A percentile compares a stretch with the other conserved stretches of the same genome.
Evolutionary conservation across 2,888 invertebrate genomes (phyloP).

Genomic region (Galerucella pusilla): DNA sequence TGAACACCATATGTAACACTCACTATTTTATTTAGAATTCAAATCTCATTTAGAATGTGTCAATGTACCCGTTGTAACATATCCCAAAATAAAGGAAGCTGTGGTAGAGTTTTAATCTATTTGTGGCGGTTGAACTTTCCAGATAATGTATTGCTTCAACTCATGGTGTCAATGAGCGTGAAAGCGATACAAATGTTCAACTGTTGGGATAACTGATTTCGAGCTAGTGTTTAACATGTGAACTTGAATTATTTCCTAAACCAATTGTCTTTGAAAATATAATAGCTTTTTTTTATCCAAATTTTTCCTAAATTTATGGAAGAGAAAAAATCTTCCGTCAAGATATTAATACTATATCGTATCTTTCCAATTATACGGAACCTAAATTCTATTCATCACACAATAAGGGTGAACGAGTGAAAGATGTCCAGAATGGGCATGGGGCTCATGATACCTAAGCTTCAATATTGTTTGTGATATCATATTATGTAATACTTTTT

Average conservation of each 20-base stretch:
- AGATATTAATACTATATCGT: too few species aligned
- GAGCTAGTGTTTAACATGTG: constrained; percentile 20
- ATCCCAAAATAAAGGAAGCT: constrained; percentile 35
- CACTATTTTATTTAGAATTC: not conserved
- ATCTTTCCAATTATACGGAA: too few species aligned
- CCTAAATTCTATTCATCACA: too few species aligned
- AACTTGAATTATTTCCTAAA: constrained; percentile 15
- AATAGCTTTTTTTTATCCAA: too few species aligned
- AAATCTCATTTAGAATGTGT: constrained; percentile 14
- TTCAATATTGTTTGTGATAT: too few species aligned
- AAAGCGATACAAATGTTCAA: constrained; percentile 33
- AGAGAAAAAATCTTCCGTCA: too few species aligned
- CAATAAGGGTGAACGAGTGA: too few species aligned
- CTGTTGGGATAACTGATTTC: constrained; percentile 12
- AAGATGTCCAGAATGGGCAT: too few species aligned
- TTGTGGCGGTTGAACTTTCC: constrained; percentile 34
- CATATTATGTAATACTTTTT: too few species aligned
- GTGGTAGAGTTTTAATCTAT: constrained; percentile 34
- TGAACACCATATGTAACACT: too few species aligned
- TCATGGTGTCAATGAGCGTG: constrained; percentile 35
- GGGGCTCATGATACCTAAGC: too few species aligned
- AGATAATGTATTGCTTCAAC: constrained; percentile 26
- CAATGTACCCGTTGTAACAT: constrained; percentile 25
- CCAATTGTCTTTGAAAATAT: not conserved
- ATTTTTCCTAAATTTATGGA: too few species aligned